Evolutionary conservation across 2,888 invertebrate genomes (phyloP).

Genomic region (Lacanobia oleracea): DNA sequence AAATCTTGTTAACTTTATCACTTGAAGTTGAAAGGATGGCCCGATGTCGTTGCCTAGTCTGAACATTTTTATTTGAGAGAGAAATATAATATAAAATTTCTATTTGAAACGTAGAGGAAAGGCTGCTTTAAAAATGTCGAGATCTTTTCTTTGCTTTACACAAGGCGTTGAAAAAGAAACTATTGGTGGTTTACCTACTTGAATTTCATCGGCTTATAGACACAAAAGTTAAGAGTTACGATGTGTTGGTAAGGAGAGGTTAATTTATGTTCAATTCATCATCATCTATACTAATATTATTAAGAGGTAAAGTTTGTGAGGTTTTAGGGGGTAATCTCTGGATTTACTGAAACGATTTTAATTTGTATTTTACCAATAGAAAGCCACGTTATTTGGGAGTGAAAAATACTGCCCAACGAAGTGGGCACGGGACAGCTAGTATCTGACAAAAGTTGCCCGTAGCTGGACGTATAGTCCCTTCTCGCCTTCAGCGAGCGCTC

Average conservation of each 20-base stretch:
- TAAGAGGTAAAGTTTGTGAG: too few relatives aligned
- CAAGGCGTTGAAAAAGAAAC: neutral
- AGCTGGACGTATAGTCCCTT: too few relatives aligned
- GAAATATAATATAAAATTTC: constrained; percentile 9
- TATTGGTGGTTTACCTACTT: neutral
- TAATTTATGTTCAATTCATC: neutral
- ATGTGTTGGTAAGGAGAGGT: neutral
- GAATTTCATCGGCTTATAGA: neutral
- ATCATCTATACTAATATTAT: too few relatives aligned
- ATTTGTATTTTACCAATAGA: too few relatives aligned
- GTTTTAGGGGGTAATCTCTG: too few relatives aligned
- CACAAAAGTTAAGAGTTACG: neutral
- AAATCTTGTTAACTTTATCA: constrained; percentile 55
- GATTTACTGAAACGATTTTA: too few relatives aligned
- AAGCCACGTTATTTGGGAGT: too few relatives aligned
- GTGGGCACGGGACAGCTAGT: too few relatives aligned
- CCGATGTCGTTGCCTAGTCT: constrained; percentile 36
- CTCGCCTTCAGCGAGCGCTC: too few relatives aligned
- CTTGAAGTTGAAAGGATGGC: constrained; percentile 30
- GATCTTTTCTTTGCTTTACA: neutral
- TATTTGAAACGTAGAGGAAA: constrained; percentile 6
- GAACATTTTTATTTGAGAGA: constrained; percentile 27
- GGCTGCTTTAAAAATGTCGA: neutral
- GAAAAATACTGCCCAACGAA: too few relatives aligned
- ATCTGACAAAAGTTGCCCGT: too few relatives aligned